Base-by-base conservation (phyloP, 2,797 vertebrate species). In the Sciaenops ocellatus region DNA sequence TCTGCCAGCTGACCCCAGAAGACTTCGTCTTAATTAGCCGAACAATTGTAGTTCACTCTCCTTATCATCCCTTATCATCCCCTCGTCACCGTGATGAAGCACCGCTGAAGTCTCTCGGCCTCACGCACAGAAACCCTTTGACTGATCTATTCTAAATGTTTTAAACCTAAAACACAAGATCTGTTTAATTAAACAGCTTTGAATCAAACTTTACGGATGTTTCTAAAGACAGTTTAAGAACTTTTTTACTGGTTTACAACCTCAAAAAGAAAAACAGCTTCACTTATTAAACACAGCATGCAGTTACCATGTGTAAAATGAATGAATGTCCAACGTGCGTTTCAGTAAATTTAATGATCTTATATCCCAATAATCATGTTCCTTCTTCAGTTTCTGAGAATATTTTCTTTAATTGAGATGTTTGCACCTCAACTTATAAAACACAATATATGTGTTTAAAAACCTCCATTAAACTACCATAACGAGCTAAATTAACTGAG, bases 1-100 rank as follows among this genome's bases (percentile, higher is more conserved):
- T 76, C 55, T 75, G 44, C 68, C 55, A 71, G 17, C 28, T 60
- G 22, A 54, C n/a, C 50, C 28, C 7, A 38, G 72, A 75, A 16
- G 15, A 22, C 6, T 52, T 30, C 34, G 15, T 69, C 57, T 47
- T 60, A 6, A n/a, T 48, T 70, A 8, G 63, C 67, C 59, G 30
- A 69, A 56, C 56, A 76, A 66, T 72, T 48, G 5, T 30, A 17
- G 28, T 65, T 38, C 6, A 9, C 8, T 38, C 34, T 38, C 34
- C 1, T 57, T 56, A 69, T 65, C 55, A 48, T 41, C 10, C 34
- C 62, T 65, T 56, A 47, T 75, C 51, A 11, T 55, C 30, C 7
- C 5, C 7, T 75, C 51, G 13, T 55, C 30, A 10, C 5, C 7
- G 42, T 51, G 41, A 63, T 6, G n/a, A 75, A 55, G 28, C 5